Percentiles rank a stretch among this genome's conserved stretches.
phyloP scores from a whole-genome alignment of 2,797 vertebrate species.

The Galaxias olidus region DNA sequence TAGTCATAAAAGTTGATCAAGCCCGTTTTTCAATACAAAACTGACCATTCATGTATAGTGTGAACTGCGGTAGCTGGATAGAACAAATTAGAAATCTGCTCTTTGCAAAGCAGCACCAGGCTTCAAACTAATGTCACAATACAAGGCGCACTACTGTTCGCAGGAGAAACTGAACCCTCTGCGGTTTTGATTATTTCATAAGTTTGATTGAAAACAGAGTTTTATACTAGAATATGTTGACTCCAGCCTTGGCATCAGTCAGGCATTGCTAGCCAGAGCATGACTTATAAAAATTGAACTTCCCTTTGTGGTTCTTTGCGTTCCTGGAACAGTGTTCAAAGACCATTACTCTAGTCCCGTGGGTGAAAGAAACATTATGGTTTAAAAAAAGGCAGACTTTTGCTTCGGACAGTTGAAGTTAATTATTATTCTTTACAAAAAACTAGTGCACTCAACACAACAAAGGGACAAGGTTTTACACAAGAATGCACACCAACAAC shows the following conservation, averaged over 20 bases:
- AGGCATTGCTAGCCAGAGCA: constrained; percentile 21
- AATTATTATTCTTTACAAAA: constrained; percentile 14
- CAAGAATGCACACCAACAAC: constrained; percentile 24
- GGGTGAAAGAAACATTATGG: constrained; percentile 17
- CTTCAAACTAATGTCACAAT: not conserved
- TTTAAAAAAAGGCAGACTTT: not conserved
- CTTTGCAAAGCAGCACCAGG: not conserved
- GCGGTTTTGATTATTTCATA: constrained; percentile 26
- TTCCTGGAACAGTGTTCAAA: constrained; percentile 27
- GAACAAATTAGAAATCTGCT: not conserved
- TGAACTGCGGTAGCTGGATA: not conserved
- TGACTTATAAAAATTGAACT: constrained; percentile 27
- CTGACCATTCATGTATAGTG: not conserved
- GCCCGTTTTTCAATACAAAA: constrained; percentile 17
- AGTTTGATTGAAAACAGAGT: constrained; percentile 31
- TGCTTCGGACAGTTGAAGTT: constrained; percentile 13
- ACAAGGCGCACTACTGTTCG: constrained; percentile 16
- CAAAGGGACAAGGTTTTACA: constrained; percentile 12
- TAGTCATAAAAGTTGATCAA: not conserved
- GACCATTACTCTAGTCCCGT: constrained; percentile 24
- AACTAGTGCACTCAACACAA: not conserved
- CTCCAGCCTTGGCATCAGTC: constrained; percentile 24
- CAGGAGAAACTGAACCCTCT: constrained; percentile 19
- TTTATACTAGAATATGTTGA: constrained; percentile 13
- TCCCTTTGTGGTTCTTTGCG: constrained; percentile 15